A percentile compares a stretch with the other conserved stretches of the same genome.
These are phyloP conservation scores for Philereme vetulata DNA, from an alignment of 2,888 invertebrate genomes.

Conservation along the genomic window DNA sequence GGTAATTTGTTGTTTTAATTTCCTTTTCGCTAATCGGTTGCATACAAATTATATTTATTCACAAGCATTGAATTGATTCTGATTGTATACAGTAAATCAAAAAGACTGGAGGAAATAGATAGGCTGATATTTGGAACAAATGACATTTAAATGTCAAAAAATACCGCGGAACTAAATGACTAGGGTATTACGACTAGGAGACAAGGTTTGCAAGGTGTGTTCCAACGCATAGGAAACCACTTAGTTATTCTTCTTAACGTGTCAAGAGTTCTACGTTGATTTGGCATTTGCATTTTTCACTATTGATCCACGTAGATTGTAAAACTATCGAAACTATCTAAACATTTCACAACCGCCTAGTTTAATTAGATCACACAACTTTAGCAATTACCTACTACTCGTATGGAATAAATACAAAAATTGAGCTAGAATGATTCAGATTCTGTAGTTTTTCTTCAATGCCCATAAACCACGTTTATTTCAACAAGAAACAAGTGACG, in stretches of 20 bases:
- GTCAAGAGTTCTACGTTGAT: too few relatives aligned
- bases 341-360: too few relatives aligned
- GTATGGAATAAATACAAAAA: too few relatives aligned
- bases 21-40: too few relatives aligned
- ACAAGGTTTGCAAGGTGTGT: conserved; percentile 3
- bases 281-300: background rate
- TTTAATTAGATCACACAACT: too few relatives aligned
- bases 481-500: conserved; percentile 14
- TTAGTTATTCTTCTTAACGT: too few relatives aligned
- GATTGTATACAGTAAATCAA: background rate
- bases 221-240: background rate
- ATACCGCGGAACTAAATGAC: conserved; percentile 44
- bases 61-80: background rate
- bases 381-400: too few relatives aligned
- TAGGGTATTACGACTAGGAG: background rate
- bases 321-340: too few relatives aligned
- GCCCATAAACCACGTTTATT: conserved; percentile 3
- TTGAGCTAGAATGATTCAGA: too few relatives aligned
- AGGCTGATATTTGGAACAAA: conserved; percentile 39
- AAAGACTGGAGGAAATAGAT: conserved; percentile 41
- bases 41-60: too few relatives aligned
- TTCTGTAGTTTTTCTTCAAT: background rate
- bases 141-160: conserved; percentile 61
- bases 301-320: too few relatives aligned
- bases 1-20: too few relatives aligned